A percentile compares a stretch with the other conserved stretches of the same genome.
Conservation (phyloP, 2,113 vertebrate genomes). For the Anoura caudifer region DNA sequence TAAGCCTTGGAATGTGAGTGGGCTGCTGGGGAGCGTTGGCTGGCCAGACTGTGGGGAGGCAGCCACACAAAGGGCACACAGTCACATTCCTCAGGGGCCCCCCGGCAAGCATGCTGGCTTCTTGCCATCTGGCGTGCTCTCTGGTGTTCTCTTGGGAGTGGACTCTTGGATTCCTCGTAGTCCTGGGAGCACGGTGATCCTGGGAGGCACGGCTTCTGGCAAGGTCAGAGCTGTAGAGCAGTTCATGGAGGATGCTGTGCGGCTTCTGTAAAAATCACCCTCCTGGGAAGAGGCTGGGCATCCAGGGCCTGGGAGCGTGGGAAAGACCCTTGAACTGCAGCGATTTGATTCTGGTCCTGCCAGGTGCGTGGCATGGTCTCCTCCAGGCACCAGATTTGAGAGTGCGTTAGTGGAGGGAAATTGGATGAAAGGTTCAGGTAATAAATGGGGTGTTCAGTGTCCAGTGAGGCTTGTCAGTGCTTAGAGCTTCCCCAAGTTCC, state of each 20-base stretch:
- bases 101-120: conserved; percentile 32
- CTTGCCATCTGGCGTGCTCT: conserved; percentile 48
- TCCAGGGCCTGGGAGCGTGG: neutral
- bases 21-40: conserved; percentile 50
- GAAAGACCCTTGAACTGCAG: neutral
- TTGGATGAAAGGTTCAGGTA: neutral
- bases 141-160: conserved; percentile 36
- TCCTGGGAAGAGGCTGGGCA: neutral
- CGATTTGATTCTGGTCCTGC: neutral
- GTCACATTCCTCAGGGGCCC: neutral
- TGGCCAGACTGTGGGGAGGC: conserved; percentile 34
- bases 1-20: conserved; percentile 72
- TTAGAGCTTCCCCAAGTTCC: neutral
- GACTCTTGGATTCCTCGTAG: conserved; percentile 53
- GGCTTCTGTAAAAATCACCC: neutral
- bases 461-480: neutral
- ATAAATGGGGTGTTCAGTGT: neutral
- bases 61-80: neutral
- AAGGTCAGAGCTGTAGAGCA: neutral
- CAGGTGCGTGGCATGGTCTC: neutral
- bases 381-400: neutral
- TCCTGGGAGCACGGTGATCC: neutral
- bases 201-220: neutral
- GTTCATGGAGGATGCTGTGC: neutral
- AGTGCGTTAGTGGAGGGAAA: fast-evolving